phyloP scores from a whole-genome alignment of 2,888 invertebrate genomes.

The Acleris literana region DNA sequence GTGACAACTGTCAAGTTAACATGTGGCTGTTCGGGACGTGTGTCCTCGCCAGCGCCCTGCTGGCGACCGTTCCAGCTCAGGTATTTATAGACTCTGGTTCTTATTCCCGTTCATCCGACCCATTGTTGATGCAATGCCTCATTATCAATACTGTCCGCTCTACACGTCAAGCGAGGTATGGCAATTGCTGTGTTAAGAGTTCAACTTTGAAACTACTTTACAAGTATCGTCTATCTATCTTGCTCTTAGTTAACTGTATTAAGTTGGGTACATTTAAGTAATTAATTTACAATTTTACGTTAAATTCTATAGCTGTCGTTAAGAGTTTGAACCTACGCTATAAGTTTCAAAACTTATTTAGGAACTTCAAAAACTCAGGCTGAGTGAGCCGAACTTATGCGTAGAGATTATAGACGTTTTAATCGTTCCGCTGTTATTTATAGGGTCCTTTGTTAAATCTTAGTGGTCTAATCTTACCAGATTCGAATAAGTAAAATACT shows the following conservation, averaged over 20 bases:
- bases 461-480: neutral
- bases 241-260: too few species aligned
- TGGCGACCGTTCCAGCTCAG: conserved; percentile 63
- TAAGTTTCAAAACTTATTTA: conserved; percentile 8
- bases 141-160: conserved; percentile 34
- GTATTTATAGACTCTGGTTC: conserved; percentile 48
- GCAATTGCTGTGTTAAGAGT: conserved; percentile 18
- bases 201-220: conserved; percentile 17
- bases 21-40: conserved; percentile 67
- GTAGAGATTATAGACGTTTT: too few species aligned
- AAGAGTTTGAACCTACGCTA: neutral
- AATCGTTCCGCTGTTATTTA: too few species aligned
- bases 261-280: too few species aligned
- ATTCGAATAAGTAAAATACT: conserved; percentile 1
- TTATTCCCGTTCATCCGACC: conserved; percentile 12
- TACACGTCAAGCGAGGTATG: conserved; percentile 33
- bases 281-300: too few species aligned
- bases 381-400: neutral
- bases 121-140: conserved; percentile 29
- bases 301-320: neutral
- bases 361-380: conserved; percentile 1
- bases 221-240: neutral
- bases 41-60: conserved; percentile 60
- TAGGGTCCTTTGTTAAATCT: too few species aligned
- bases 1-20: conserved; percentile 47